phyloP scores from a whole-genome alignment of 2,797 vertebrate species.

The Microctenopoma lineatum region DNA sequence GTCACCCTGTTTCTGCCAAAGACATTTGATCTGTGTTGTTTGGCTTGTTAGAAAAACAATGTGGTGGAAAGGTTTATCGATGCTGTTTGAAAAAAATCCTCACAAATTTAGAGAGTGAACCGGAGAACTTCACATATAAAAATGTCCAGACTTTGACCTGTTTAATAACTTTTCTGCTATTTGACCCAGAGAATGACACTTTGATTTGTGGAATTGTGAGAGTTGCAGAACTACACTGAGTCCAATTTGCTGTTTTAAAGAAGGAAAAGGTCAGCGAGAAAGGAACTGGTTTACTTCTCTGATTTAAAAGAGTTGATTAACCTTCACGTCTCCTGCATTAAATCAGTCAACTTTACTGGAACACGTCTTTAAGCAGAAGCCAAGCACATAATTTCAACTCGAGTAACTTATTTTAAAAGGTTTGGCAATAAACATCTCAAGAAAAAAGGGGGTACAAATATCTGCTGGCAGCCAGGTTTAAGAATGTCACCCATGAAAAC shows the following conservation, averaged over 20 bases:
- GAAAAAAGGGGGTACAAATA: slow-evolving; percentile 64
- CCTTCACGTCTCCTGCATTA: slow-evolving; percentile 60
- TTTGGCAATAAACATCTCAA: slow-evolving; percentile 57
- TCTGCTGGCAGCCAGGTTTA: slow-evolving; percentile 55
- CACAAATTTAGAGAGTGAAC: slow-evolving; percentile 42
- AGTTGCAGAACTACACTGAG: slow-evolving; percentile 10
- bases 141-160: slow-evolving; percentile 30
- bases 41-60: slow-evolving; percentile 15
- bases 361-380: slow-evolving; percentile 57
- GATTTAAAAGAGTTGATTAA: slow-evolving; percentile 61
- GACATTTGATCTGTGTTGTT: slow-evolving; percentile 8
- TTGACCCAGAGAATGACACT: slow-evolving; percentile 24
- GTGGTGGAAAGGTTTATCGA: slow-evolving; percentile 21
- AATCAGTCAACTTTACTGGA: slow-evolving; percentile 56
- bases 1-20: slow-evolving; percentile 45
- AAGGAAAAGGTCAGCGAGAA: slow-evolving; percentile 60
- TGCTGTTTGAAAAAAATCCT: slow-evolving; percentile 26
- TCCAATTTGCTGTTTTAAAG: slow-evolving; percentile 45
- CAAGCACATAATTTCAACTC: slow-evolving; percentile 64
- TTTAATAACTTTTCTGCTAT: slow-evolving; percentile 21
- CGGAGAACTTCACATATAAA: slow-evolving; percentile 25
- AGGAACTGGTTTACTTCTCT: slow-evolving; percentile 40
- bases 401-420: slow-evolving; percentile 67
- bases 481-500: slow-evolving; percentile 56
- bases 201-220: slow-evolving; percentile 15